These are phyloP conservation scores for Pachyrhynchus sulphureomaculatus DNA, from an alignment of 1,140 invertebrate genomes.

Conservation along the genomic window DNA sequence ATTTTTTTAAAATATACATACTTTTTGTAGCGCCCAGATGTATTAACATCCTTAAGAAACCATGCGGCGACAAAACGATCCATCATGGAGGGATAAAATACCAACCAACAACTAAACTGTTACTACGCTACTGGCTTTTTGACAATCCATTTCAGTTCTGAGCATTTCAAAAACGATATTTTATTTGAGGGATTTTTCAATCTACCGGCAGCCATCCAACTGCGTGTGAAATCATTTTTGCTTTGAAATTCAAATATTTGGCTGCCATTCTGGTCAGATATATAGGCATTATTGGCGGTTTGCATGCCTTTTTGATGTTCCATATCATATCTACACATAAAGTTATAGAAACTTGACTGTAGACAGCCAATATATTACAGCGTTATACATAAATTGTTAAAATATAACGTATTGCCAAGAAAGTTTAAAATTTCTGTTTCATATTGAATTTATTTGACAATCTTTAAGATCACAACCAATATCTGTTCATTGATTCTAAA, in stretches of 20 bases:
- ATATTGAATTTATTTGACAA: too few species aligned
- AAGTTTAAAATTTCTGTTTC: too few species aligned
- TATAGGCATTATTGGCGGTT: constrained; percentile 10
- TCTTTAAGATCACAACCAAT: too few species aligned
- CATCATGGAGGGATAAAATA: too few species aligned
- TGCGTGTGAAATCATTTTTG: constrained; percentile 8
- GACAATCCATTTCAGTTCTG: constrained; percentile 12
- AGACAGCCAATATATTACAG: constrained; percentile 3
- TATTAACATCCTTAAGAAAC: too few species aligned
- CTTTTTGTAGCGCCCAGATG: too few species aligned
- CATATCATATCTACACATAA: constrained; percentile 6
- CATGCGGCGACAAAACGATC: too few species aligned
- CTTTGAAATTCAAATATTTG: constrained; percentile 15
- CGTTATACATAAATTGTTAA: neutral
- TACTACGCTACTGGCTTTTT: neutral
- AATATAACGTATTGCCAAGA: too few species aligned
- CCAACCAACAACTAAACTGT: too few species aligned
- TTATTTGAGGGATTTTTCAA: constrained; percentile 19
- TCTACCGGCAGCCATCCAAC: neutral
- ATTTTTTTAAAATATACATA: too few species aligned
- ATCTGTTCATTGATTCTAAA: too few species aligned
- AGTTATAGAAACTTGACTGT: constrained; percentile 3
- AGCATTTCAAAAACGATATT: constrained; percentile 17
- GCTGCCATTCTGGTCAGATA: constrained; percentile 14
- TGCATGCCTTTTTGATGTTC: constrained; percentile 15